Percentiles rank a stretch among this genome's conserved stretches.
Evolutionary conservation across 2,113 vertebrate genomes (phyloP).

Genomic region (Scomber japonicus): DNA sequence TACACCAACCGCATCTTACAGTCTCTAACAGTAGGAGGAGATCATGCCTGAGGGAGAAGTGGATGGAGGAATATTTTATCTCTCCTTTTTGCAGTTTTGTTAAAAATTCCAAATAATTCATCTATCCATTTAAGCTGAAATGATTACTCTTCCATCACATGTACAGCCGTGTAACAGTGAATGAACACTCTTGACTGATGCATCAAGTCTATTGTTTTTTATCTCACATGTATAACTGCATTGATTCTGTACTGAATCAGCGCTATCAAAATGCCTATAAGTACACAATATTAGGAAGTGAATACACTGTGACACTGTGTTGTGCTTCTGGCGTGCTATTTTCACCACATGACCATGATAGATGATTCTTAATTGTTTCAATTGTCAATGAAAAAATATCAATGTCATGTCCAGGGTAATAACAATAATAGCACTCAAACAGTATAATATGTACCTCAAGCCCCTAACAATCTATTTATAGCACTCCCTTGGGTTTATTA

Average conservation of each 20-base stretch:
- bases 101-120: slow-evolving; percentile 1
- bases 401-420: no score
- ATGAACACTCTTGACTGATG: no score
- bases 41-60: slow-evolving; percentile 16
- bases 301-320: background rate
- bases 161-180: no score
- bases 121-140: background rate
- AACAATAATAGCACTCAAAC: no score
- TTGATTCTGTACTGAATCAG: background rate
- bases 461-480: background rate
- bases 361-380: background rate
- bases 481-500: background rate
- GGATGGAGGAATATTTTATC: background rate
- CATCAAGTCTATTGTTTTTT: background rate
- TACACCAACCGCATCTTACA: slow-evolving; percentile 2
- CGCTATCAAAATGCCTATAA: background rate
- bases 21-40: background rate
- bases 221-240: background rate
- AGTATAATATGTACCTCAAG: no score
- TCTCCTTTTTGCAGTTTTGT: background rate
- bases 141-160: background rate
- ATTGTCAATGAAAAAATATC: no score
- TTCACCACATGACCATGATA: background rate
- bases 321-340: background rate
- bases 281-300: background rate